phyloP scores from a whole-genome alignment of 2,113 vertebrate species.

The Melanocharis versteri region DNA sequence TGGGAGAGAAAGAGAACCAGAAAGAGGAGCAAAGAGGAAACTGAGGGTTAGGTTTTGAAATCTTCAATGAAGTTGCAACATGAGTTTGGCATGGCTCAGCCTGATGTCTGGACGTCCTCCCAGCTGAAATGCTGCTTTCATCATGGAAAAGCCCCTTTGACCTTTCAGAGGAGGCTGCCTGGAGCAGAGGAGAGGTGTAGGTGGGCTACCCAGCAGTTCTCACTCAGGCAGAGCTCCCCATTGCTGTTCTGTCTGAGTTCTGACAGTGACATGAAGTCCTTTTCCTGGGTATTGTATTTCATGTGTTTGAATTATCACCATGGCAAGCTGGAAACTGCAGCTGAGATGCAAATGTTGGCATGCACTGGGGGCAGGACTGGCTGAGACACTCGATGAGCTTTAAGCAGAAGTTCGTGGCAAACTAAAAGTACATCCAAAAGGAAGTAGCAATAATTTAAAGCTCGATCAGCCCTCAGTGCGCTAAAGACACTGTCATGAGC shows the following conservation, averaged over 20 bases:
- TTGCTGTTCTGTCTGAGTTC: background rate
- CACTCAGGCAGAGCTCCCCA: background rate
- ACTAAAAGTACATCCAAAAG: background rate
- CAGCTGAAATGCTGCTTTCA: background rate
- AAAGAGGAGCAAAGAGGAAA: constrained; percentile 56
- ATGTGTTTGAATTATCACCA: background rate
- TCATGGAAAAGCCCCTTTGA: constrained; percentile 15
- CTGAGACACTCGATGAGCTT: background rate
- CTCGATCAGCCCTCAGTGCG: background rate
- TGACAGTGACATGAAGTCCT: background rate
- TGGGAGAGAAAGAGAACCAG: constrained; percentile 11
- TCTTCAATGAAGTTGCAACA: constrained; percentile 44
- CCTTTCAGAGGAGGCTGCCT: background rate
- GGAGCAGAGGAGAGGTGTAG: background rate
- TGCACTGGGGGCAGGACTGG: background rate
- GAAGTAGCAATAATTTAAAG: background rate
- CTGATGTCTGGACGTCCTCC: constrained; percentile 9
- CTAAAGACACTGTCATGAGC: background rate
- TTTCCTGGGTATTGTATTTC: background rate
- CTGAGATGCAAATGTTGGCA: background rate
- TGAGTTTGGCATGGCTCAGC: background rate
- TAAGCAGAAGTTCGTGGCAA: background rate
- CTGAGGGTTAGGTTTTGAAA: constrained; percentile 55
- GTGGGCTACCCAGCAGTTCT: background rate
- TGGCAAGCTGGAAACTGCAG: background rate